A percentile compares a stretch with the other conserved stretches of the same genome.
These are phyloP conservation scores for Herpailurus yagouaroundi DNA, from an alignment of 2,113 vertebrate genomes.

Conservation along the genomic window DNA sequence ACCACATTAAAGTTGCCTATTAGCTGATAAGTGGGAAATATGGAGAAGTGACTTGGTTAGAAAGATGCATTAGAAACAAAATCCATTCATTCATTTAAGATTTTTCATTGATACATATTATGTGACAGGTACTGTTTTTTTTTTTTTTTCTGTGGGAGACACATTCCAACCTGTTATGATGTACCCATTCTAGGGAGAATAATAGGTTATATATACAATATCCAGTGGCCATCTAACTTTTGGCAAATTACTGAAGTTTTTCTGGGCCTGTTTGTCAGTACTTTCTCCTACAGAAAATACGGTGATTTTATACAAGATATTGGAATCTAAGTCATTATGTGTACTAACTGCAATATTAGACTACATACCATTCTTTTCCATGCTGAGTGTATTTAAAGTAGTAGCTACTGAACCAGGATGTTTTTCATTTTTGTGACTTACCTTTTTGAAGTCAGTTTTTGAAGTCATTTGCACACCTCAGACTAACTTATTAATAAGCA, in stretches of 20 bases:
- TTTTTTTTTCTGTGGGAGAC: not conserved
- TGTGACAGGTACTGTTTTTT: not conserved
- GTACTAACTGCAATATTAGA: not conserved
- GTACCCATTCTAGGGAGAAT: not conserved
- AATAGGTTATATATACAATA: not conserved
- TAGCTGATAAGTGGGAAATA: not conserved
- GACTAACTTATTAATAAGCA: conserved; percentile 70
- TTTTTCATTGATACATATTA: not conserved
- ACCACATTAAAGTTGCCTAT: not conserved
- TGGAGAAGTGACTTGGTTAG: not conserved
- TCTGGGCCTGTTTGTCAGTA: not conserved
- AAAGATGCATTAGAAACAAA: not conserved
- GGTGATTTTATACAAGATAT: not conserved
- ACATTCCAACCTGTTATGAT: not conserved
- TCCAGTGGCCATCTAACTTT: not conserved
- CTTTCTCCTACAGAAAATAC: not conserved
- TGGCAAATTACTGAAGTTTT: not conserved
- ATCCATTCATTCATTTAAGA: not conserved
- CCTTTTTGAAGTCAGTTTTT: conserved; percentile 66
- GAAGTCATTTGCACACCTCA: conserved; percentile 27
- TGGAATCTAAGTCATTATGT: not conserved
- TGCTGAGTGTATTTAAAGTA: not conserved
- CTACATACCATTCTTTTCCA: not conserved
- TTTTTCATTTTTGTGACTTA: not conserved
- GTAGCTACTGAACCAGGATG: not conserved